These are phyloP conservation scores for Caenorhabditis sinica DNA, from an alignment of 2,888 invertebrate species.

Conservation along the genomic window DNA sequence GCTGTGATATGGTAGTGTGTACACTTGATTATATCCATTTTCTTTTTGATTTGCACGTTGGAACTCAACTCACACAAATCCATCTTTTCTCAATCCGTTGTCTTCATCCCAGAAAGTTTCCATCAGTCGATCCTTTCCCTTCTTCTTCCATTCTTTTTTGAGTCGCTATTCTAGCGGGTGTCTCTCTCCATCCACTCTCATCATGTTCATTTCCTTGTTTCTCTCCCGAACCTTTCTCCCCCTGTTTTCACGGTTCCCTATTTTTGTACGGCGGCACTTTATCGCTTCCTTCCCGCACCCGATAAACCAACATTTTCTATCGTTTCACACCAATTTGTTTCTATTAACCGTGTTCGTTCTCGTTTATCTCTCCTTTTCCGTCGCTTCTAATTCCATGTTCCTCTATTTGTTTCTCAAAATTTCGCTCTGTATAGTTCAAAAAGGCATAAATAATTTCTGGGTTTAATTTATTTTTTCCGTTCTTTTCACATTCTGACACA, in stretches of 20 bases:
- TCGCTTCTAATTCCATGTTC: slow-evolving; percentile 24
- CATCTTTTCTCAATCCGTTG: not conserved
- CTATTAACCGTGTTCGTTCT: slow-evolving; percentile 23
- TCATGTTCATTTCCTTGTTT: slow-evolving; percentile 32
- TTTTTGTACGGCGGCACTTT: slow-evolving; percentile 37
- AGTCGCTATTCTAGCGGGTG: slow-evolving; percentile 52
- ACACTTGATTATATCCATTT: slow-evolving; percentile 19
- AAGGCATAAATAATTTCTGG: slow-evolving; percentile 46
- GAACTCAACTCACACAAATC: slow-evolving; percentile 4
- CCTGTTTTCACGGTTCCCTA: slow-evolving; percentile 35
- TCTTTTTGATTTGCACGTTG: slow-evolving; percentile 20
- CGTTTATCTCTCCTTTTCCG: slow-evolving; percentile 2
- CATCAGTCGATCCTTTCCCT: slow-evolving; percentile 1
- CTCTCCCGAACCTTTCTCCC: slow-evolving; percentile 16
- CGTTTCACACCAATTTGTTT: slow-evolving; percentile 48
- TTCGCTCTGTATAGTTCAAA: slow-evolving; percentile 58
- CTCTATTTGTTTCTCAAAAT: slow-evolving; percentile 33
- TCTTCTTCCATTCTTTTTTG: slow-evolving; percentile 16
- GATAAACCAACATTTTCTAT: slow-evolving; percentile 20
- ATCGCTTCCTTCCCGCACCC: not conserved
- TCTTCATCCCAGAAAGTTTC: slow-evolving; percentile 10
- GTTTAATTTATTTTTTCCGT: not conserved
- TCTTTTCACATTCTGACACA: not conserved
- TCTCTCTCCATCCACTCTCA: slow-evolving; percentile 42
- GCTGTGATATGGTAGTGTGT: slow-evolving; percentile 57